These are phyloP conservation scores for Cichladusa arquata DNA, from an alignment of 2,113 vertebrate genomes.

Conservation along the genomic window DNA sequence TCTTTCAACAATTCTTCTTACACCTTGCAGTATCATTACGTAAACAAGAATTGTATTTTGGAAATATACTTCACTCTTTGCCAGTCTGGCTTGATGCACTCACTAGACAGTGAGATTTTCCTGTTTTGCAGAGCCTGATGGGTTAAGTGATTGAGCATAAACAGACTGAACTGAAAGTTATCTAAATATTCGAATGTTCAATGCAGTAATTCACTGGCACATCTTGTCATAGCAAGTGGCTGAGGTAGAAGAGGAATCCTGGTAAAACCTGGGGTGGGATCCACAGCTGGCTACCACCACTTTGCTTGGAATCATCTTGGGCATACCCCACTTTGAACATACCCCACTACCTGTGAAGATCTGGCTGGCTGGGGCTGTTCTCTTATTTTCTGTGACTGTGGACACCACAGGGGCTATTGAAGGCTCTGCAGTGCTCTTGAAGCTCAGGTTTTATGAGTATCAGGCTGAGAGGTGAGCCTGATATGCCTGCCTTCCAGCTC, in stretches of 20 bases:
- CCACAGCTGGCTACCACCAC: neutral
- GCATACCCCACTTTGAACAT: neutral
- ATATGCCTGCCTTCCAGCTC: neutral
- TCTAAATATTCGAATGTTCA: neutral
- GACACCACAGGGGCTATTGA: rapidly evolving
- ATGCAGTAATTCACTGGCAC: neutral
- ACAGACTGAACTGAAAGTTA: neutral
- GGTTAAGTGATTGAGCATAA: neutral
- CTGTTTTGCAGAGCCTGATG: neutral
- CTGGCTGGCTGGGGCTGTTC: neutral
- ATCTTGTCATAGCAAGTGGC: neutral
- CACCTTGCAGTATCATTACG: neutral
- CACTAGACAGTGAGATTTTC: neutral
- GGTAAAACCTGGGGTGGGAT: neutral
- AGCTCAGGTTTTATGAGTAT: neutral
- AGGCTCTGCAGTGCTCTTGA: neutral
- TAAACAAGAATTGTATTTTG: neutral
- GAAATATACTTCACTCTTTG: neutral
- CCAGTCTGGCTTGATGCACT: neutral
- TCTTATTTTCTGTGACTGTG: neutral
- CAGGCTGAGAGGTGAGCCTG: neutral
- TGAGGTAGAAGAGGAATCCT: neutral
- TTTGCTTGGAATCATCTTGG: neutral
- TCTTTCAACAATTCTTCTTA: neutral
- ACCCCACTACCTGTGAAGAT: rapidly evolving